Percentiles rank a stretch among this genome's conserved stretches.
Evolutionary conservation across 2,888 invertebrate species (phyloP).

Genomic region (Pollenia griseotomentosa): DNA sequence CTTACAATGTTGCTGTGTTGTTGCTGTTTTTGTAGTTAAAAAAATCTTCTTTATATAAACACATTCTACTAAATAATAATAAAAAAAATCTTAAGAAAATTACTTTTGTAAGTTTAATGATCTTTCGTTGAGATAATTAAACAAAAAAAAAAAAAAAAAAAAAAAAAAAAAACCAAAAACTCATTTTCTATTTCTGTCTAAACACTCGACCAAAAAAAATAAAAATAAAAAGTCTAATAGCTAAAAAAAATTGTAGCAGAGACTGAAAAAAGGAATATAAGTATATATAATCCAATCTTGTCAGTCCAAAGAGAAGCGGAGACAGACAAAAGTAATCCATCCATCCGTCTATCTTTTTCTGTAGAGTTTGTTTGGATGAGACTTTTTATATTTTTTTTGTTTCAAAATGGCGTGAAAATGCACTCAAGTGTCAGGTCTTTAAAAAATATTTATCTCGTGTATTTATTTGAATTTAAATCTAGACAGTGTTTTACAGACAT

Average conservation of each 20-base stretch:
- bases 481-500: neutral
- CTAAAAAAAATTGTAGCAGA: neutral
- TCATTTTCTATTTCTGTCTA: constrained; percentile 43
- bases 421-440: constrained; percentile 42
- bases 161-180: neutral
- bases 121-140: constrained; percentile 59
- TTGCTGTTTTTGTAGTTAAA: constrained; percentile 1
- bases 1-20: constrained; percentile 22
- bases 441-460: neutral
- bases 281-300: too few relatives aligned
- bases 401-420: constrained; percentile 63
- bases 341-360: neutral
- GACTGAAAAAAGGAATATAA: neutral
- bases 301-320: neutral
- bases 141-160: neutral
- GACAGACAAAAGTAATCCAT: constrained; percentile 30
- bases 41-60: constrained; percentile 36
- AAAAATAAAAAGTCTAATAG: neutral
- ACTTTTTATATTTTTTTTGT: constrained; percentile 20
- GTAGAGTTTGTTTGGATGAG: neutral
- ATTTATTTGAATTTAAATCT: neutral
- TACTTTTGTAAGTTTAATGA: constrained; percentile 65
- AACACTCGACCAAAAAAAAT: constrained; percentile 12
- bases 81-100: constrained; percentile 57
- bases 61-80: constrained; percentile 29